Conservation (phyloP, 2,797 vertebrate genomes). For the Gouania willdenowi region DNA sequence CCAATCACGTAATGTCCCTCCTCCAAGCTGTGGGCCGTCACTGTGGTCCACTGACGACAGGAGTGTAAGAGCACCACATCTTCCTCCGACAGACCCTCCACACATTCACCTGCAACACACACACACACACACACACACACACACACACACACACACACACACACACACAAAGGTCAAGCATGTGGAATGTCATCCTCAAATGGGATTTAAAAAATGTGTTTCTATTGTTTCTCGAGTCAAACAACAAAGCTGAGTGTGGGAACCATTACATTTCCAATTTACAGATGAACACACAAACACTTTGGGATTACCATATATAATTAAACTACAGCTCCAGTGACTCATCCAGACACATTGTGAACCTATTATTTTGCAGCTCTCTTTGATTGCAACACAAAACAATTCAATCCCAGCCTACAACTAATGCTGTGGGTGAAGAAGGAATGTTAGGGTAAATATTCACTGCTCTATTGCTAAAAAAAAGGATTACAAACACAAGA, state of each 20-base stretch:
- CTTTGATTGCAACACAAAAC: too few relatives aligned
- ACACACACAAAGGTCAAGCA: too few relatives aligned
- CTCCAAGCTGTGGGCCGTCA: constrained; percentile 94
- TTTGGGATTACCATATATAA: constrained; percentile 40
- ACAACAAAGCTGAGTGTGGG: too few relatives aligned
- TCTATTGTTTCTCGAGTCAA: too few relatives aligned
- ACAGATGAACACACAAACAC: constrained; percentile 6
- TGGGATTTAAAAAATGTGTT: too few relatives aligned
- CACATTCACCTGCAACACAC: constrained; percentile 81
- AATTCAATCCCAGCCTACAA: too few relatives aligned
- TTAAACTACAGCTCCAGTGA: constrained; percentile 55
- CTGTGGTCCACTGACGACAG: constrained; percentile 96
- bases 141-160: constrained; percentile 5
- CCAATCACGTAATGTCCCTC: constrained; percentile 97
- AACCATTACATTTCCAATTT: too few relatives aligned
- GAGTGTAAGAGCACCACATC: constrained; percentile 92
- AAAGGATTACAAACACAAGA: too few relatives aligned
- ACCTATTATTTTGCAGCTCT: constrained; percentile 54
- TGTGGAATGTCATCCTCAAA: too few relatives aligned
- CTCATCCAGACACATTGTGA: constrained; percentile 43
- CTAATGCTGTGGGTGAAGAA: too few relatives aligned
- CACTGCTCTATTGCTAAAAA: too few relatives aligned
- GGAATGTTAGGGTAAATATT: too few relatives aligned
- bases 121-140: constrained; percentile 22
- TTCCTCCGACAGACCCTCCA: constrained; percentile 89